Base-by-base conservation (phyloP, 2,797 vertebrate species). In the Ctenopoma multispine region DNA sequence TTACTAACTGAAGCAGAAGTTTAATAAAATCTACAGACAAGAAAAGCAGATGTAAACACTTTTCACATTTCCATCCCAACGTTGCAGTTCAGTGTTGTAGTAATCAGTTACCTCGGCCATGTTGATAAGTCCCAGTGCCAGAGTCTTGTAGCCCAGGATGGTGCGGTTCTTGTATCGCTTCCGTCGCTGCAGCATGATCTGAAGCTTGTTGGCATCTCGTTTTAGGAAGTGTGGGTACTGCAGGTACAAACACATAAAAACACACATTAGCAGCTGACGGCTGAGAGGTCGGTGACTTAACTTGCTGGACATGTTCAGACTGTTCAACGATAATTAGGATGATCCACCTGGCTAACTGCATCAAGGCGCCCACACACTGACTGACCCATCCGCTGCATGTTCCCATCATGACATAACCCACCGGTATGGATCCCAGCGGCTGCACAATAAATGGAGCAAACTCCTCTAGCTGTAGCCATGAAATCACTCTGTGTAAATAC, bases 181-280 rank as follows among this genome's bases (percentile, higher is more conserved):
- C 49, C 96, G 92, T 14, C 96, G 91, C 81, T 97, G 96, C 72
- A 97, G 82, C 96, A 97, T 96, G 80, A 97, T 95, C 93, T 97
- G 96, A n/a, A 97, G 94, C 72, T 96, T 96, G 85, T 97, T 97
- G 87, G 95, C 95, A 43, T 96, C 96, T 48, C 96, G 93, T 87
- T 97, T 97, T 60, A 97, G 86, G 87, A 97, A 97, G 54, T 97
- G 96, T 3, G 96, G 96, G 70, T 97, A 97, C 96, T 97, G 81
- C 31, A 13, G 55, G 34, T 1, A 36, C 23, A 85, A 23, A 63
- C 0, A 38, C 8, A 38, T 5, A 58, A 23, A 14, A 31, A 47
- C 6, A 65, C 4, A 24, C 14, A n/a, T 15, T 4, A 43, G 40
- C 12, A 51, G 7, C 34, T 3, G 41, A 43, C 51, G 40, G 0